Conservation (phyloP, 2,113 vertebrate genomes). For the Halcyon malimbica region DNA sequence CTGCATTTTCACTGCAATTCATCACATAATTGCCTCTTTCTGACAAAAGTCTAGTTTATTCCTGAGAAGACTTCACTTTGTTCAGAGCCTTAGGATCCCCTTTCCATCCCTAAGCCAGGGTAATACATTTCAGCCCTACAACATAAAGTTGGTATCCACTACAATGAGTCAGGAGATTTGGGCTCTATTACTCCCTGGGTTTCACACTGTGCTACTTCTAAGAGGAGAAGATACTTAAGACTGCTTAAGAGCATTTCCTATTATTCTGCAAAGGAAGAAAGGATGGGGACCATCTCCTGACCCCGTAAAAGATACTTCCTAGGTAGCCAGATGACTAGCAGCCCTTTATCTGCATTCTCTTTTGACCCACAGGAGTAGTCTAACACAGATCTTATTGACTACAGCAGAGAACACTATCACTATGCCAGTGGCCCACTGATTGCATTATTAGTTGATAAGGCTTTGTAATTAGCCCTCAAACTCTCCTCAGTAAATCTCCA, state of each 20-base stretch:
- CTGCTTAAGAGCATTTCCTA: neutral
- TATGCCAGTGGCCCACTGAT: constrained; percentile 14
- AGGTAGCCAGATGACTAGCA: neutral
- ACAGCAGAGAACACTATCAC: neutral
- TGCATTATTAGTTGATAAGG: constrained; percentile 47
- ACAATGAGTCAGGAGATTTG: neutral
- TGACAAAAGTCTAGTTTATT: constrained; percentile 4
- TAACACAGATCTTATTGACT: constrained; percentile 28
- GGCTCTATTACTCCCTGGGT: neutral
- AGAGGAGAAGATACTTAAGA: neutral
- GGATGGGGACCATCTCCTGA: neutral
- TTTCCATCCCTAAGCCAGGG: neutral
- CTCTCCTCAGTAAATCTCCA: constrained; percentile 54
- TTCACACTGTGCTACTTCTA: neutral
- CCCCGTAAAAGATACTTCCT: neutral
- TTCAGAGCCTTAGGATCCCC: neutral
- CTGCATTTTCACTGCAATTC: neutral
- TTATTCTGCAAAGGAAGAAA: neutral
- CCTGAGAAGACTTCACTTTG: neutral
- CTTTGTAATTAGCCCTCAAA: constrained; percentile 60
- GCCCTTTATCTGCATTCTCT: constrained; percentile 8
- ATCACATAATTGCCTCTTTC: neutral
- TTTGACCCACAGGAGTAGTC: constrained; percentile 28
- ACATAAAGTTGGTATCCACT: neutral
- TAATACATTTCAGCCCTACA: neutral